Conservation (phyloP, 2,113 vertebrate genomes). For the Laticauda laticaudata region DNA sequence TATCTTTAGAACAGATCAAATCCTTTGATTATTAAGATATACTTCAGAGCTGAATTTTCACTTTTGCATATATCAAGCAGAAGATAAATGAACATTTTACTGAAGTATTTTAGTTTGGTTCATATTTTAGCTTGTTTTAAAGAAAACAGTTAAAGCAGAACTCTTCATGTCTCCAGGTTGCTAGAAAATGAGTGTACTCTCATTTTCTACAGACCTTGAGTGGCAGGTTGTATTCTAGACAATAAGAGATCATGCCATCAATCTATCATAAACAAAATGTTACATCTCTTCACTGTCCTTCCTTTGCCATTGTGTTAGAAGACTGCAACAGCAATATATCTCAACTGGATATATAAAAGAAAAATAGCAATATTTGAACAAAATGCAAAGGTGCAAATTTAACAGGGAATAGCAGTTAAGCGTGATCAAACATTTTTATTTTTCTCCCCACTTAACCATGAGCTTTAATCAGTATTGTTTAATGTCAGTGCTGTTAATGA, state of each 20-base stretch:
- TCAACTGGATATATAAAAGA: slow-evolving; percentile 38
- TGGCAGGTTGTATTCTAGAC: slow-evolving; percentile 52
- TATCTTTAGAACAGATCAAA: background rate
- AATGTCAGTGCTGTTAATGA: slow-evolving; percentile 72
- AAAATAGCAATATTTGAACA: slow-evolving; percentile 27
- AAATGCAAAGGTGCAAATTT: slow-evolving; percentile 52
- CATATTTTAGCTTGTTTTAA: slow-evolving; percentile 44
- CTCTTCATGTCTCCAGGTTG: slow-evolving; percentile 44
- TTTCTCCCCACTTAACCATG: slow-evolving; percentile 55
- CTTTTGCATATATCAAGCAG: background rate
- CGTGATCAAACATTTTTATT: slow-evolving; percentile 65
- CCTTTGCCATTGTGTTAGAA: slow-evolving; percentile 31
- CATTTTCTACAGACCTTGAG: slow-evolving; percentile 44
- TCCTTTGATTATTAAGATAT: background rate
- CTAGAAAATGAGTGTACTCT: slow-evolving; percentile 62
- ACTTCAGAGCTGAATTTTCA: background rate
- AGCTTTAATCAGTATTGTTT: slow-evolving; percentile 66
- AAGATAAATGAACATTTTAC: slow-evolving; percentile 15
- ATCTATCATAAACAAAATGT: slow-evolving; percentile 44
- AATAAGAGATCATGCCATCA: slow-evolving; percentile 26
- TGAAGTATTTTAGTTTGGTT: slow-evolving; percentile 16
- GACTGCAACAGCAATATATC: slow-evolving; percentile 45
- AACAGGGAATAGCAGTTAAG: background rate
- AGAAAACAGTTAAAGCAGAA: slow-evolving; percentile 40
- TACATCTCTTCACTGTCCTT: slow-evolving; percentile 35